These are phyloP conservation scores for Rapana venosa DNA, from an alignment of 2,888 invertebrate genomes.

Conservation along the genomic window DNA sequence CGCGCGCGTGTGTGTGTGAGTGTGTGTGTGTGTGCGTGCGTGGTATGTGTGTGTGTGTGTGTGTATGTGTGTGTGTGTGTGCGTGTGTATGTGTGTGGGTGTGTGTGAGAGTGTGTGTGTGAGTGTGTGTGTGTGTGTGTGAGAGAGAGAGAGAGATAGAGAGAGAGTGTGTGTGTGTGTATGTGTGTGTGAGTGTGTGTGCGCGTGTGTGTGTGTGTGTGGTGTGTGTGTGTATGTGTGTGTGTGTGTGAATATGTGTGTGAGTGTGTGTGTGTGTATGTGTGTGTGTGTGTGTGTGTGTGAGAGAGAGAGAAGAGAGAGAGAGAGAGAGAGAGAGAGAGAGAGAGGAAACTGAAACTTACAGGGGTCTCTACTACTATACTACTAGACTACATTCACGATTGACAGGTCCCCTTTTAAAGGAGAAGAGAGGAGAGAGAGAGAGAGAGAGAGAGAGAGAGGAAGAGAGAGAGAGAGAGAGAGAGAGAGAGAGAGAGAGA, in stretches of 20 bases:
- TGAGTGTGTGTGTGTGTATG: not conserved
- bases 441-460: too few relatives aligned
- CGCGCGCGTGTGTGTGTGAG: not conserved
- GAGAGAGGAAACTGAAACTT: too few relatives aligned
- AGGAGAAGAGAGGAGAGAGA: too few relatives aligned
- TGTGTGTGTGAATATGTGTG: not conserved
- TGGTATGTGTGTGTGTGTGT: not conserved
- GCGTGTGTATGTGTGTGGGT: not conserved
- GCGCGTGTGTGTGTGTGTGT: too few relatives aligned
- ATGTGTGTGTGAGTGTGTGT: not conserved
- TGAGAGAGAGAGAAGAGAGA: too few relatives aligned
- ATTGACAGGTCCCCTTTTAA: too few relatives aligned
- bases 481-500: conserved; percentile 24
- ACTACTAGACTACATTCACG: too few relatives aligned
- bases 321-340: too few relatives aligned
- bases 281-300: not conserved
- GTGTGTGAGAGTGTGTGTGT: not conserved
- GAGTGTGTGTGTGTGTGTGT: not conserved
- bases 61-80: too few relatives aligned
- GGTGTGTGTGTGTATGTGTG: not conserved
- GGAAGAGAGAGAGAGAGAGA: not conserved
- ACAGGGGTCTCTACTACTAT: too few relatives aligned
- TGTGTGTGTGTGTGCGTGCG: not conserved
- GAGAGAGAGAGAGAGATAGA: not conserved
- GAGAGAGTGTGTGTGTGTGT: not conserved